These are phyloP conservation scores for Schrankia costaestrigalis DNA, from an alignment of 2,888 invertebrate species.

Conservation along the genomic window DNA sequence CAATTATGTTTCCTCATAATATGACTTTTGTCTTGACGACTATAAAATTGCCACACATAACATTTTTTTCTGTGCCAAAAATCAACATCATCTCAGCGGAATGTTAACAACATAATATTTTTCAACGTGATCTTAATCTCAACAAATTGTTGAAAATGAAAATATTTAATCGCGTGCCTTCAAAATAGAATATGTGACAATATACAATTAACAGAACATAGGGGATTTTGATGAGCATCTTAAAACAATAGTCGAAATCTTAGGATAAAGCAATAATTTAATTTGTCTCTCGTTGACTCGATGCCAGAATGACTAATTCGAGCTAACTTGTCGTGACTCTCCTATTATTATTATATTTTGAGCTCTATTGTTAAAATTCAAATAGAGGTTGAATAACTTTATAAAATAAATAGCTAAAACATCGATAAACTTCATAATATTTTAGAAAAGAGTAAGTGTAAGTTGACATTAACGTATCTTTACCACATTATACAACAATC, in stretches of 20 bases:
- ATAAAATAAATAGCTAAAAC: slow-evolving; percentile 37
- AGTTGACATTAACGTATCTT: slow-evolving; percentile 11
- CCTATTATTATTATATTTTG: slow-evolving; percentile 59
- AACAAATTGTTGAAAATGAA: slow-evolving; percentile 71
- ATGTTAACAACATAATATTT: slow-evolving; percentile 77
- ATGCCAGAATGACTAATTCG: slow-evolving; percentile 75
- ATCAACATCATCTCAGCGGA: slow-evolving; percentile 67
- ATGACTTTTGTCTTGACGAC: slow-evolving; percentile 66
- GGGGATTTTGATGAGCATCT: slow-evolving; percentile 52
- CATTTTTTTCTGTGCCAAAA: slow-evolving; percentile 70
- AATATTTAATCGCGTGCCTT: slow-evolving; percentile 58
- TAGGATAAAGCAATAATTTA: slow-evolving; percentile 61
- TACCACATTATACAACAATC: slow-evolving; percentile 8
- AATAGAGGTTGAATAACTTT: slow-evolving; percentile 39
- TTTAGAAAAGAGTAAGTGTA: slow-evolving; percentile 10
- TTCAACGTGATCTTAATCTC: slow-evolving; percentile 68
- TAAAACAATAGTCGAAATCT: slow-evolving; percentile 64
- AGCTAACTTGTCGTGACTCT: slow-evolving; percentile 56
- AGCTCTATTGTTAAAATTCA: slow-evolving; percentile 51
- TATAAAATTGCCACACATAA: slow-evolving; percentile 70
- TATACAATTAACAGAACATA: slow-evolving; percentile 42
- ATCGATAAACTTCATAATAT: slow-evolving; percentile 13
- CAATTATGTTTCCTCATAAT: slow-evolving; percentile 69
- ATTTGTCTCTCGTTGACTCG: slow-evolving; percentile 64
- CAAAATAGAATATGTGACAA: slow-evolving; percentile 49